Percentiles rank a stretch among this genome's conserved stretches.
These are phyloP conservation scores for Antheraea yamamai DNA, from an alignment of 2,888 invertebrate genomes.

Conservation along the genomic window DNA sequence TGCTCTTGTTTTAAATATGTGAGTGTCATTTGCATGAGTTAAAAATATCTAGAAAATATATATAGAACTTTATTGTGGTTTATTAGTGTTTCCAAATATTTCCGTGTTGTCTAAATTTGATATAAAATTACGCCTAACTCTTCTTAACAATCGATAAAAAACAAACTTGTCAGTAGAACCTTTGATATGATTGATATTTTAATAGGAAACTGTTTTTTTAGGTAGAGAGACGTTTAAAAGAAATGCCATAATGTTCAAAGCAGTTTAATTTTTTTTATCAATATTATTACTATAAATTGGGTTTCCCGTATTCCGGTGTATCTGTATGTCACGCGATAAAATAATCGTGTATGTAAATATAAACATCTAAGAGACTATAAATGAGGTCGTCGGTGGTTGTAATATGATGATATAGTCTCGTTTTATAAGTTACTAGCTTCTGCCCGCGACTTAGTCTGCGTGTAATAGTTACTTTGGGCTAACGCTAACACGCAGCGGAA, in stretches of 20 bases:
- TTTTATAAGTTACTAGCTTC: not conserved
- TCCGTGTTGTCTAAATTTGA: not conserved
- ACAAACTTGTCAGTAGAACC: too few relatives aligned
- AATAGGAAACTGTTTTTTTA: too few relatives aligned
- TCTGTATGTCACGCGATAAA: not conserved
- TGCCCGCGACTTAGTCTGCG: too few relatives aligned
- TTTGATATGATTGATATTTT: too few relatives aligned
- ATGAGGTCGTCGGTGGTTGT: not conserved
- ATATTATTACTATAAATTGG: not conserved
- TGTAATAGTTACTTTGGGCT: too few relatives aligned
- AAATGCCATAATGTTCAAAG: too few relatives aligned
- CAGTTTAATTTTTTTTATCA: not conserved
- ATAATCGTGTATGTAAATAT: not conserved
- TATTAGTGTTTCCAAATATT: not conserved
- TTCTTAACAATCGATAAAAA: not conserved
- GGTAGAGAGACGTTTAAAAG: too few relatives aligned
- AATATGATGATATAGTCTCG: not conserved
- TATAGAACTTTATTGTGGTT: not conserved
- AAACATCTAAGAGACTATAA: not conserved
- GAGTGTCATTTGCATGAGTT: slow-evolving; percentile 38
- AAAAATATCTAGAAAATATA: not conserved
- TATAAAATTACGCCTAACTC: not conserved
- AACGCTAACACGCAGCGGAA: too few relatives aligned
- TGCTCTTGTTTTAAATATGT: slow-evolving; percentile 88
- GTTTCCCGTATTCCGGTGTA: not conserved